These are phyloP conservation scores for Drosophila trapezifrons DNA, from an alignment of 1,140 invertebrate genomes.

Conservation along the genomic window DNA sequence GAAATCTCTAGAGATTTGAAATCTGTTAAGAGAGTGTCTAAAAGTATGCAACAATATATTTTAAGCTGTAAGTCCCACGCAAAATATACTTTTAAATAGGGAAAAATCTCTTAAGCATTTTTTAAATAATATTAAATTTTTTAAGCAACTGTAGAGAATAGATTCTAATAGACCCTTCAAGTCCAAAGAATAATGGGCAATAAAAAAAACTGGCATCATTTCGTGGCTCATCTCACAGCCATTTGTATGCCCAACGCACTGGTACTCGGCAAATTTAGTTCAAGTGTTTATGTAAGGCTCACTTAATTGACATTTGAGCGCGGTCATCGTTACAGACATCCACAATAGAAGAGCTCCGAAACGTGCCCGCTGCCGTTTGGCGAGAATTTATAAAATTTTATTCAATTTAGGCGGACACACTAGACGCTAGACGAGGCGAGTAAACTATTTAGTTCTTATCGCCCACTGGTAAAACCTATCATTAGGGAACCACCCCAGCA, in stretches of 20 bases:
- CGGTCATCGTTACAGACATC: constrained; percentile 44
- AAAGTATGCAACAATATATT: not conserved
- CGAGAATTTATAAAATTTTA: constrained; percentile 61
- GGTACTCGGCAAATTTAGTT: constrained; percentile 56
- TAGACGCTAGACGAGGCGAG: constrained; percentile 20
- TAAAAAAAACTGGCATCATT: constrained; percentile 8
- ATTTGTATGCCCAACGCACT: constrained; percentile 20
- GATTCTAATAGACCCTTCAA: not conserved
- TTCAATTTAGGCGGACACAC: constrained; percentile 64
- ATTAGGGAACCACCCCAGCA: constrained; percentile 8
- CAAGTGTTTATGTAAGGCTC: constrained; percentile 75
- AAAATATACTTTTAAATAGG: too few relatives aligned
- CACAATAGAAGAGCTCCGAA: constrained; percentile 21
- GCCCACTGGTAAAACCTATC: not conserved
- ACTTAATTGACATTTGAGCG: constrained; percentile 79
- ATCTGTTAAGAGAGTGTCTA: too few relatives aligned
- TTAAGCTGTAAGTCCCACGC: not conserved
- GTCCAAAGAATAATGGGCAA: not conserved
- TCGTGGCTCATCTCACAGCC: constrained; percentile 8
- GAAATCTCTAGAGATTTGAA: not conserved
- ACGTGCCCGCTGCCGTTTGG: constrained; percentile 39
- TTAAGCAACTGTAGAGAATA: too few relatives aligned
- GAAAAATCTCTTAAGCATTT: too few relatives aligned
- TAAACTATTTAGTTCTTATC: constrained; percentile 40
- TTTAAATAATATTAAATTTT: not conserved